Evolutionary conservation across 2,888 invertebrate species (phyloP).

Genomic region (Lingula anatina): DNA sequence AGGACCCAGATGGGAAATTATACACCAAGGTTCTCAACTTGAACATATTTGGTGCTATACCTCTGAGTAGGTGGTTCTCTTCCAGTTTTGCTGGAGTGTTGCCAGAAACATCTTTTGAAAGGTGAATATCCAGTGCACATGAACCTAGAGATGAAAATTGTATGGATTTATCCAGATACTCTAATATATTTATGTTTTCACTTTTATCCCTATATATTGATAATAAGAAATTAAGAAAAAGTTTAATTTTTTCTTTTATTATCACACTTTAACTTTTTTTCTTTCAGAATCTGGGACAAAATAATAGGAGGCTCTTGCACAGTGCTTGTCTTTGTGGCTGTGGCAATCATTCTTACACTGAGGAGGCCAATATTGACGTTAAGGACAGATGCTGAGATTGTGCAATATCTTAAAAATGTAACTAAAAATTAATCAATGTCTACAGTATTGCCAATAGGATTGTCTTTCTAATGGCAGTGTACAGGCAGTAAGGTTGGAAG

Average conservation of each 20-base stretch:
- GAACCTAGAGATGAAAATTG: no score
- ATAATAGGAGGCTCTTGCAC: constrained; percentile 78
- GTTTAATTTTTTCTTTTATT: no score
- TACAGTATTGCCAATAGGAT: neutral
- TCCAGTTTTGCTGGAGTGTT: constrained; percentile 78
- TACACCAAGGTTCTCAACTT: constrained; percentile 67
- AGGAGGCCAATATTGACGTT: constrained; percentile 65
- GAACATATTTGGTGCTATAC: constrained; percentile 62
- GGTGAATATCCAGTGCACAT: no score
- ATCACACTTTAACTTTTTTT: no score
- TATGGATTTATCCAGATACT: no score
- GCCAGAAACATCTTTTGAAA: constrained; percentile 71
- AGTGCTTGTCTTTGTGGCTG: constrained; percentile 73
- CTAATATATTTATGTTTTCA: no score
- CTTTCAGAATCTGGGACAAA: constrained; percentile 85
- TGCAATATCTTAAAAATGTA: constrained; percentile 67
- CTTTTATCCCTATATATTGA: no score
- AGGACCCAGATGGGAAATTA: constrained; percentile 63
- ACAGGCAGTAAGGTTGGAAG: neutral
- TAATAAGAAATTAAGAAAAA: no score
- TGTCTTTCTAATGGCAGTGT: neutral
- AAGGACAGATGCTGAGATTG: constrained; percentile 59
- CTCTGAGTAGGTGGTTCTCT: constrained; percentile 73
- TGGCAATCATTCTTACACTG: constrained; percentile 68
- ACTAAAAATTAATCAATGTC: constrained; percentile 20